phyloP scores from a whole-genome alignment of 1,140 invertebrate species.

The Eubasilissa regina region DNA sequence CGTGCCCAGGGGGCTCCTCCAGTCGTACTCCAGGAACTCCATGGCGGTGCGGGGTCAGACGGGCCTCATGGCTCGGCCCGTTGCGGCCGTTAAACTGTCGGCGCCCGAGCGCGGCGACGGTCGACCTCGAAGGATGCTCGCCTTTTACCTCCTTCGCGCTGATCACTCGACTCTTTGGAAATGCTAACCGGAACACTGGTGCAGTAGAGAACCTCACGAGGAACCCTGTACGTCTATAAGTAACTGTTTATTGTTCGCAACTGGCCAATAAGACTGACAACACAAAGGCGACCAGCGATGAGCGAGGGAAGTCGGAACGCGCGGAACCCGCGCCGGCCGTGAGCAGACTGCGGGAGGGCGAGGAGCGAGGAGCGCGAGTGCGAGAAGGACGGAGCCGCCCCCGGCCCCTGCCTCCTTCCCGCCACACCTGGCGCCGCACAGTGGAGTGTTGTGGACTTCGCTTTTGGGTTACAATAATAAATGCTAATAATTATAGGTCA shows the following conservation, averaged over 20 bases:
- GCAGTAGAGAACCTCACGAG: not conserved
- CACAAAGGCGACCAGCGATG: not conserved
- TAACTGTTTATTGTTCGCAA: not conserved
- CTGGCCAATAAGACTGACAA: not conserved
- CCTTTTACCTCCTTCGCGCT: not conserved
- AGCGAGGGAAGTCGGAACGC: not conserved
- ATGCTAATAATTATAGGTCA: no score
- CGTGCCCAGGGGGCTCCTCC: conserved; percentile 68
- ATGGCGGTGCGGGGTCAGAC: conserved; percentile 65
- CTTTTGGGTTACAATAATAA: not conserved
- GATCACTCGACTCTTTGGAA: not conserved
- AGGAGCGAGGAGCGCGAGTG: not conserved
- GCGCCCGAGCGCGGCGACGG: not conserved
- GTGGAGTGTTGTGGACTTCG: not conserved
- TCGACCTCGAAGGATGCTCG: conserved; percentile 8
- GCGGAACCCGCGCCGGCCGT: conserved; percentile 5
- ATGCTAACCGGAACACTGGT: not conserved
- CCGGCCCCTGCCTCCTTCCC: not conserved
- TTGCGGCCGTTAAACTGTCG: not conserved
- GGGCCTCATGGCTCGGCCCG: conserved; percentile 61
- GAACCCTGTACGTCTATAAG: not conserved
- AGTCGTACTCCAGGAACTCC: conserved; percentile 72
- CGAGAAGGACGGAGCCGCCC: no score
- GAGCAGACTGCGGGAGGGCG: conserved; percentile 10
- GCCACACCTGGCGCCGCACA: conserved; percentile 31